phyloP scores from a whole-genome alignment of 2,888 invertebrate genomes.

The Acronicta alni region DNA sequence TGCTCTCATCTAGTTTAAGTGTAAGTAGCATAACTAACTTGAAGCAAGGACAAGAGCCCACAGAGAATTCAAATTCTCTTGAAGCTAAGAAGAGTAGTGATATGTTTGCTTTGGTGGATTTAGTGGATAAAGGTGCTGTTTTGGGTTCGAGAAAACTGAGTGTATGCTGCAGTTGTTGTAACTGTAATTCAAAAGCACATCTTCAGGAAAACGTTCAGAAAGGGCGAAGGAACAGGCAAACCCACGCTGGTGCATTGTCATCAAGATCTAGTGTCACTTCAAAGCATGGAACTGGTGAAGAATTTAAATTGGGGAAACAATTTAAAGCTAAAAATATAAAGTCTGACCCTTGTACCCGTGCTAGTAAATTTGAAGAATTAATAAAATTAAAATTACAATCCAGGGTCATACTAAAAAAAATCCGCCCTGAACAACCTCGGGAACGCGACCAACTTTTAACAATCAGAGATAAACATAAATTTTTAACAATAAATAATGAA shows the following conservation, averaged over 20 bases:
- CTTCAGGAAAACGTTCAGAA: slow-evolving; percentile 37
- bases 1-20: slow-evolving; percentile 65
- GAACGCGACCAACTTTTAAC: slow-evolving; percentile 4
- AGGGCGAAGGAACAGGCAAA: slow-evolving; percentile 48
- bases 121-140: slow-evolving; percentile 66
- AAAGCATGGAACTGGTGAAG: slow-evolving; percentile 47
- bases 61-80: slow-evolving; percentile 37
- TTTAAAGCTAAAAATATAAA: slow-evolving; percentile 66
- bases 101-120: slow-evolving; percentile 63
- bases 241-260: slow-evolving; percentile 29
- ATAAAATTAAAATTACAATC: slow-evolving; percentile 57
- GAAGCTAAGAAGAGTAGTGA: slow-evolving; percentile 57
- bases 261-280: slow-evolving; percentile 54
- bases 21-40: slow-evolving; percentile 57
- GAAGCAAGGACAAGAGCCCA: slow-evolving; percentile 40
- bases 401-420: slow-evolving; percentile 47
- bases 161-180: slow-evolving; percentile 73
- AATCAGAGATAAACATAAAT: slow-evolving; percentile 13
- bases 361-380: slow-evolving; percentile 56
- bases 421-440: slow-evolving; percentile 22
- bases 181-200: slow-evolving; percentile 61
- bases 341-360: slow-evolving; percentile 75
- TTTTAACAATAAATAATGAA: slow-evolving; percentile 28
- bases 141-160: slow-evolving; percentile 58
- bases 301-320: slow-evolving; percentile 43